Percentiles rank a stretch among this genome's conserved stretches.
phyloP scores from a whole-genome alignment of 2,888 invertebrate genomes.

The Luperina nickerlii region DNA sequence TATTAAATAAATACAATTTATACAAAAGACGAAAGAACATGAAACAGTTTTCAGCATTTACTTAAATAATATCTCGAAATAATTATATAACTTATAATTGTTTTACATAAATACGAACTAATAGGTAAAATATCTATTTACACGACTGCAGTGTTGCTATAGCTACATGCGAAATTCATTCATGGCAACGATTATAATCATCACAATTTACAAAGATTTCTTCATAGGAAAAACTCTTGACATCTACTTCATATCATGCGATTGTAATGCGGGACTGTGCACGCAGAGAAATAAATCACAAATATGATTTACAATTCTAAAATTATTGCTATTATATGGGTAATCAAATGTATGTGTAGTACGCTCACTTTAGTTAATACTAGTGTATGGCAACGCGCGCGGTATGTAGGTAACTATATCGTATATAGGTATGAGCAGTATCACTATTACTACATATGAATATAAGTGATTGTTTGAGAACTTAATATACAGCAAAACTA shows the following conservation, averaged over 20 bases:
- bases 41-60: constrained; percentile 62
- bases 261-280: constrained; percentile 45
- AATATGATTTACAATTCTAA: constrained; percentile 44
- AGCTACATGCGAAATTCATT: constrained; percentile 67
- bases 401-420: constrained; percentile 86
- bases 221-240: constrained; percentile 46
- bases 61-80: constrained; percentile 66
- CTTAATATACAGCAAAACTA: constrained; percentile 83
- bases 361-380: constrained; percentile 63
- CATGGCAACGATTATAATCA: constrained; percentile 73
- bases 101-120: constrained; percentile 69
- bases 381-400: constrained; percentile 87
- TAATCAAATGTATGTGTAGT: constrained; percentile 55
- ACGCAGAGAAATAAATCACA: constrained; percentile 50
- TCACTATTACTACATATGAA: constrained; percentile 74
- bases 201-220: constrained; percentile 65
- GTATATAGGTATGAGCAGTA: constrained; percentile 70
- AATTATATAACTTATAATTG: constrained; percentile 71
- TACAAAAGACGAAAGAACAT: constrained; percentile 59
- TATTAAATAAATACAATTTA: constrained; percentile 79
- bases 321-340: constrained; percentile 51
- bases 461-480: constrained; percentile 71
- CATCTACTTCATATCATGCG: constrained; percentile 45
- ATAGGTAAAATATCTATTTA: constrained; percentile 77
- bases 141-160: constrained; percentile 71